Evolutionary conservation across 2,888 invertebrate species (phyloP), one percentile per base, ranked within the genome.

Genomic region (Aphidoletes aphidimyza): DNA sequence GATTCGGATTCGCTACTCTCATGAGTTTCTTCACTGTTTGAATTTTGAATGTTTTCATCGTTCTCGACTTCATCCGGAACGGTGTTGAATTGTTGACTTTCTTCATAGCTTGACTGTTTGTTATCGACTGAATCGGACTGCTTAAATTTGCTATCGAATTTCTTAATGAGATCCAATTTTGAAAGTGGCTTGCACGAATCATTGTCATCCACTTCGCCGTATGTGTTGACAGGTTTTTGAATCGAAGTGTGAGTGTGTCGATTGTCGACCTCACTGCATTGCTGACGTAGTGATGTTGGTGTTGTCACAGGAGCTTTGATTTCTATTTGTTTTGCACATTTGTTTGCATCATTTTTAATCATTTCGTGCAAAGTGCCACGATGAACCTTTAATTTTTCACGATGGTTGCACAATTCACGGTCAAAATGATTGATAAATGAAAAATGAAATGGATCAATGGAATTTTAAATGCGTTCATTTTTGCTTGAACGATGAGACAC

Each of bases 131-230:
- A 84, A 1, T 26, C 45, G 3, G 39, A 26, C n/a, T 30, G 88
- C 86, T 89, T 89, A 54, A 89, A 89, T 87, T 90, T 90, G 85
- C 91, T 91, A 87, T 94, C 93, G 89, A 93, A 92, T 86, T 92
- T 93, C 88, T 93, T 93, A 81, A 93, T 92, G 19, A 93, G 88
- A 87, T 93, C 92, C 88, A 92, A 92, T 26, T 93, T 93, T 85
- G 87, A 86, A 39, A 88, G 86, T 37, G 86, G 85, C 59, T 86
- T 86, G 37, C 2, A 19, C 5, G 81, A 5, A n/a, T 81, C 81
- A 45, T 86, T 86, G 59, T 87, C 87, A 47, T 84, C 84, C 22
- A 42, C 78, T 14, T 69, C 49, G 36, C 85, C 84, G 14, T 85
- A n/a, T 30, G 84, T 84, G 11, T 47, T 84, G 45, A 22, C 45